These are phyloP conservation scores for Zaprionus taronus DNA, from an alignment of 1,140 invertebrate genomes.

Conservation along the genomic window DNA sequence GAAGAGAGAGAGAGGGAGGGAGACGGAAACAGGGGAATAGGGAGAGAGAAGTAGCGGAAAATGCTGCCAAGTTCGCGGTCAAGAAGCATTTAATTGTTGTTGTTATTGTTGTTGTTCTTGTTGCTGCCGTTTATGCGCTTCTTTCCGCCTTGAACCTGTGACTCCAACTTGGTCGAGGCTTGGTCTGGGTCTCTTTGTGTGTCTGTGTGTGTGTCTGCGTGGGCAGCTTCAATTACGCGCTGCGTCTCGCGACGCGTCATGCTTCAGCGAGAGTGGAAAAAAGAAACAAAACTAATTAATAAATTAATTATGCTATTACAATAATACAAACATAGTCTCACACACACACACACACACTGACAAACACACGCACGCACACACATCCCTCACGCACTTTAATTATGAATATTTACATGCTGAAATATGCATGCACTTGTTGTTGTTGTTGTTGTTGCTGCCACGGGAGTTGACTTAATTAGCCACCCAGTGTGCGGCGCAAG, in stretches of 20 bases:
- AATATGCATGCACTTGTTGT: constrained; percentile 71
- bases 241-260: constrained; percentile 33
- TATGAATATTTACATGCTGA: constrained; percentile 82
- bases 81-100: constrained; percentile 70
- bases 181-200: not conserved
- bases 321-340: constrained; percentile 59
- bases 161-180: not conserved
- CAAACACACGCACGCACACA: constrained; percentile 26
- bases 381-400: constrained; percentile 74
- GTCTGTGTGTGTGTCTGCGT: constrained; percentile 51
- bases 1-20: too few species aligned
- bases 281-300: constrained; percentile 75
- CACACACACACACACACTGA: constrained; percentile 26
- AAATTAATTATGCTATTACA: constrained; percentile 83
- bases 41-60: not conserved
- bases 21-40: too few species aligned
- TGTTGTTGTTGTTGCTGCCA: constrained; percentile 35
- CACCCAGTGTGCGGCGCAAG: constrained; percentile 52
- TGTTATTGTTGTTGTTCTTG: not conserved
- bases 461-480: constrained; percentile 82
- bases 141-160: constrained; percentile 53
- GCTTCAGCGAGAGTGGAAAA: constrained; percentile 54
- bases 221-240: constrained; percentile 77
- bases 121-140: constrained; percentile 45
- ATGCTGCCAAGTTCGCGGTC: not conserved